Evolutionary conservation across 1,140 invertebrate species (phyloP), one percentile per base, ranked within the genome.

Genomic region (Drosophila quadrilineata): DNA sequence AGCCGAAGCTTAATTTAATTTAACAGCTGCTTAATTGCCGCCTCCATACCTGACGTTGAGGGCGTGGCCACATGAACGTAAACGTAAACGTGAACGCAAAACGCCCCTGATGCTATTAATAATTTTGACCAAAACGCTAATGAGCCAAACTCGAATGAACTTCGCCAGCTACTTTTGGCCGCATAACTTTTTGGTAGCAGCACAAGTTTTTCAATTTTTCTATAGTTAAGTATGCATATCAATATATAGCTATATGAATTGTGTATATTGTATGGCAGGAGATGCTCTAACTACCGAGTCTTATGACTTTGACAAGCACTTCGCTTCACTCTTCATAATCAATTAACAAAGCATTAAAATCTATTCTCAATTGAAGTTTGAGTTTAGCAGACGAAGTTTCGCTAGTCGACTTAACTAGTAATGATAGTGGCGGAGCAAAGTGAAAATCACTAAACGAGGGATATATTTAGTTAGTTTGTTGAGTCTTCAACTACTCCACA

Each of bases 11-110:
- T 84, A 85, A 84, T 84, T 84, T 85, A 84, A 84, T 84, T 75
- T 84, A 84, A 84, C 73, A 85, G 79, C 77, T 84, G 73, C 79
- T 84, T 84, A 82, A 82, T 82, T 82, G 77, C 77, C 73, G 77
- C 60, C 40, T 49, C 10, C 40, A 50, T 21, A 9, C 49, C 16
- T 28, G 12, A 21, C 22, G 12, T 16, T 22, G 41, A 38, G 63
- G 54, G 56, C 43, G 29, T 50, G 57, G 56, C 57, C 17, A 35
- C 19, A 53, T 19, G n/a, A n/a, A n/a, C n/a, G n/a, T n/a, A n/a
- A n/a, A n/a, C n/a, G 16, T 41, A 26, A 31, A 58, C 45, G 36
- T 10, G 17, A 1, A n/a, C 1, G 19, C 16, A 14, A 53, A 29
- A 29, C 16, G 43, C 22, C 9, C 3, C 16, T 45, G 41, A 21